Evolutionary conservation across 2,888 invertebrate species (phyloP), one percentile per base, ranked within the genome.

Genomic region (Lasiommata megera): DNA sequence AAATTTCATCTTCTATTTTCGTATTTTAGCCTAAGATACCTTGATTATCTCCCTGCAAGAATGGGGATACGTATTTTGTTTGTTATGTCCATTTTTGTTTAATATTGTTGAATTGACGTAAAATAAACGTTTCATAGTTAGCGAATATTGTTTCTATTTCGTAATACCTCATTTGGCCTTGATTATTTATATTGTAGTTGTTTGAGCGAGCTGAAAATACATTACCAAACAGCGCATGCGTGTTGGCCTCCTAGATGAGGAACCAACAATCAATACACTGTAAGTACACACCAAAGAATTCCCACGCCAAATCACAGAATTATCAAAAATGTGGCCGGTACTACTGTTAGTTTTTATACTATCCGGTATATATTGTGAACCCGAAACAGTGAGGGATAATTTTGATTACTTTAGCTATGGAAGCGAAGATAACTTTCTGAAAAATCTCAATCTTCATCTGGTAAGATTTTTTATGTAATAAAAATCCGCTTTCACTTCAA

Each of bases 1-100:
- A 81, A 83, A 86, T 84, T 82, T 84, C 81, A 73, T 74, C 76
- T 79, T 80, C 76, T 88, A 88, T 87, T 85, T 88, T 88, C 82
- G 70, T 87, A 87, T 73, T 71, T 76, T 74, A 53, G 70, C 69
- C 67, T 76, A 77, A 74, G 76, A 71, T 66, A 64, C 61, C 61
- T 63, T 71, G 57, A 53, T 55, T 73, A 67, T 69, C 67, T 68
- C 71, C 68, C 68, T 63, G 55, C 56, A 36, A 18, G 28, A 41
- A 44, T 40, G 46, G 52, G 38, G 44, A 51, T 53, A 18, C 57
- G 40, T 48, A 52, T 44, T 36, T 59, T 66, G 58, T 65, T 62
- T 65, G 66, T 75, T 57, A 55, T 69, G 74, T 77, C 73, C 69
- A 74, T 73, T 77, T 80, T 70, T 70, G 71, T 73, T 73, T 63